A percentile compares a stretch with the other conserved stretches of the same genome.
phyloP scores from a whole-genome alignment of 1,140 invertebrate genomes.

The Anoplophora glabripennis region DNA sequence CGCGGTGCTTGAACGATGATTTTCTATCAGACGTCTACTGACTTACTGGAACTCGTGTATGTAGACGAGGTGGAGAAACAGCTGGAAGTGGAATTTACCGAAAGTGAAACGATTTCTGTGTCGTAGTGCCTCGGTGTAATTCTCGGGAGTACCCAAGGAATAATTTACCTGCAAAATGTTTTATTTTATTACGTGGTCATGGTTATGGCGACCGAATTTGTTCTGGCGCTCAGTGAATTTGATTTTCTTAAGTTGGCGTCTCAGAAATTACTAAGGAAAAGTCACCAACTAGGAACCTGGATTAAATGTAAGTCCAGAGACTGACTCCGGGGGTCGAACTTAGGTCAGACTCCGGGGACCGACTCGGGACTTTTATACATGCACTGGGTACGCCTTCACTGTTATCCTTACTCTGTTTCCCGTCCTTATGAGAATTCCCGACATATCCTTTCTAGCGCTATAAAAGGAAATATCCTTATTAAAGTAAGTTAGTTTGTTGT shows the following conservation, averaged over 20 bases:
- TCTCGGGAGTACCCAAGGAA: neutral
- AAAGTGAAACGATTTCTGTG: neutral
- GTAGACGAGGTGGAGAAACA: neutral
- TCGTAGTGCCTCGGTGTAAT: neutral
- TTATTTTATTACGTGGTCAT: too few relatives aligned
- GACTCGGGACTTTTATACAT: too few relatives aligned
- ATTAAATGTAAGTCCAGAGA: too few relatives aligned
- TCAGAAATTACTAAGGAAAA: too few relatives aligned
- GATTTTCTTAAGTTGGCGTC: too few relatives aligned
- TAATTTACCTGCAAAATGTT: conserved; percentile 3
- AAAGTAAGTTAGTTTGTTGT: neutral
- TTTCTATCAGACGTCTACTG: neutral
- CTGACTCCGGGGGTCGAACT: too few relatives aligned
- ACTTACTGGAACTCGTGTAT: conserved; percentile 11
- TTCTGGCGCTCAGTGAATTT: too few relatives aligned
- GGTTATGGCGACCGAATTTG: too few relatives aligned
- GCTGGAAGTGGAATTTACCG: conserved; percentile 7
- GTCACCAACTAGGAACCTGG: too few relatives aligned
- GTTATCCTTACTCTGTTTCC: neutral
- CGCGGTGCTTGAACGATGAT: too few relatives aligned
- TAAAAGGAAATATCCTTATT: conserved; percentile 2
- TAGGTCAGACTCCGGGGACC: too few relatives aligned
- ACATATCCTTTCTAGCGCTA: conserved; percentile 5
- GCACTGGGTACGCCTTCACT: too few relatives aligned
- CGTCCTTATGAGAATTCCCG: conserved; percentile 6